phyloP scores from a whole-genome alignment of 2,888 invertebrate genomes.

The Cephus nigrinus region DNA sequence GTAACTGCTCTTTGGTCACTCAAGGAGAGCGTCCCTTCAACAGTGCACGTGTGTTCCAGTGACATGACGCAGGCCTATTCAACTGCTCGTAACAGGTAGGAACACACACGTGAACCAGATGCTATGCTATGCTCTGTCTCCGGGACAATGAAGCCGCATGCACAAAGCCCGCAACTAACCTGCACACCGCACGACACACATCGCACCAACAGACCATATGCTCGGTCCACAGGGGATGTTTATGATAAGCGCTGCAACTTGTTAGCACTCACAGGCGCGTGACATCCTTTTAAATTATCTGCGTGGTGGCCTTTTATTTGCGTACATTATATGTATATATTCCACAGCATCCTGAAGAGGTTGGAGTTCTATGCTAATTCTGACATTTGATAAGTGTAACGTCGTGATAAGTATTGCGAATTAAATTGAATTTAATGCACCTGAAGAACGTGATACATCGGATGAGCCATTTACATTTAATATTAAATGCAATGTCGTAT shows the following conservation, averaged over 20 bases:
- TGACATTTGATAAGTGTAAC: neutral
- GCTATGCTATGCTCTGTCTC: slow-evolving; percentile 22
- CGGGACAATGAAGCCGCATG: slow-evolving; percentile 35
- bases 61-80: neutral
- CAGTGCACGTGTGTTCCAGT: neutral
- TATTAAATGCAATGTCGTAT: neutral
- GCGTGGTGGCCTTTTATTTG: neutral
- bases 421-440: neutral
- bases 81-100: neutral
- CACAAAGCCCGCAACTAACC: slow-evolving; percentile 31
- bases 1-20: slow-evolving; percentile 1
- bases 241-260: slow-evolving; percentile 3
- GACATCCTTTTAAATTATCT: neutral
- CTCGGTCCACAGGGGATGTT: neutral
- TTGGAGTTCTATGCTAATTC: neutral
- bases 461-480: neutral
- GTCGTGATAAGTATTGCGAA: neutral
- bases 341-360: neutral
- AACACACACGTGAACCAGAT: slow-evolving; percentile 15
- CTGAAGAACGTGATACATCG: neutral
- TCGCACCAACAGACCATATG: neutral
- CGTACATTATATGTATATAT: no score
- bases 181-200: slow-evolving; percentile 24
- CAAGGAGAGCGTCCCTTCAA: neutral
- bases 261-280: neutral